Percentiles rank a stretch among this genome's conserved stretches.
Evolutionary conservation across 2,797 vertebrate genomes (phyloP).

Genomic region (Rhynchotus rufescens): DNA sequence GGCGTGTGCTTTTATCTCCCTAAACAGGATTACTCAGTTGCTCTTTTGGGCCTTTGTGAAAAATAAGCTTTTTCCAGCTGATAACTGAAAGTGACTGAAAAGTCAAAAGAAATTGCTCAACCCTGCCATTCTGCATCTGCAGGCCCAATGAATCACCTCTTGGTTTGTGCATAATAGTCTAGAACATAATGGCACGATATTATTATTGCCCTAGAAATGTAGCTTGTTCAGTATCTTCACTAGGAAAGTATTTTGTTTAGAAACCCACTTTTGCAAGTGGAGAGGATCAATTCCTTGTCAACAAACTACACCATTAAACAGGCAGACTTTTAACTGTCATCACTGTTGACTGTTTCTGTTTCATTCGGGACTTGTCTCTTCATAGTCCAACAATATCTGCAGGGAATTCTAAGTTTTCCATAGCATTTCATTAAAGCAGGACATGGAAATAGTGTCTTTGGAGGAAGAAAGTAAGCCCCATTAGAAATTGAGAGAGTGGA

Average conservation of each 20-base stretch:
- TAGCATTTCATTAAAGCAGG: neutral
- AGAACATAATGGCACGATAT: neutral
- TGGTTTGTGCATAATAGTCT: neutral
- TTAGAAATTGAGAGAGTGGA: neutral
- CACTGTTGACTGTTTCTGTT: neutral
- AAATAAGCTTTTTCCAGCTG: neutral
- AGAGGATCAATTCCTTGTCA: neutral
- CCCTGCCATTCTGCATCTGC: neutral
- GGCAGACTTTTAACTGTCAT: neutral
- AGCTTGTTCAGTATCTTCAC: neutral
- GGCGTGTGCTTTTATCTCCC: neutral
- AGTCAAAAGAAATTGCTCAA: neutral
- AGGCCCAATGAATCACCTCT: neutral
- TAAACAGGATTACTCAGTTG: neutral
- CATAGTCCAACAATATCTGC: neutral
- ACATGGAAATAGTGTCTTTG: neutral
- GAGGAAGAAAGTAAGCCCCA: neutral
- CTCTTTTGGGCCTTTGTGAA: neutral
- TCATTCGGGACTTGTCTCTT: neutral
- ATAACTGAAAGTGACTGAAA: neutral
- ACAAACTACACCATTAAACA: neutral
- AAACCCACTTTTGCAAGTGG: neutral
- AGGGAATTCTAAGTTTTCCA: neutral
- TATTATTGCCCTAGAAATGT: neutral
- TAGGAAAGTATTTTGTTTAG: neutral